These are phyloP conservation scores for Megaceryle alcyon DNA, from an alignment of 2,797 vertebrate species.

Conservation along the genomic window DNA sequence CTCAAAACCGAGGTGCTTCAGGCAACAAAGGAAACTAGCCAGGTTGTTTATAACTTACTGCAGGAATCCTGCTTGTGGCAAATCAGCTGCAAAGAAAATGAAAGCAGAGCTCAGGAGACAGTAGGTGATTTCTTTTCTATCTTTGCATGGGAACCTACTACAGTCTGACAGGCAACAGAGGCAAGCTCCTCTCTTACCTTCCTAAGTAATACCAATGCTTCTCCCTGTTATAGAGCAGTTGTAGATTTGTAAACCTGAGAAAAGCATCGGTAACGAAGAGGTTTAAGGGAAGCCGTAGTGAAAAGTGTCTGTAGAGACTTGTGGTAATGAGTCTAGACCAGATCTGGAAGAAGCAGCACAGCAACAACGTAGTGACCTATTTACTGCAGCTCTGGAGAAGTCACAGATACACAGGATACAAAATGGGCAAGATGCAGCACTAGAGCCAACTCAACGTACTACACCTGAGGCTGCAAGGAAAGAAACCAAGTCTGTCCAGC, in stretches of 20 bases:
- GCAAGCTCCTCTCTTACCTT: neutral
- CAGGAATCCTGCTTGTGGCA: constrained; percentile 54
- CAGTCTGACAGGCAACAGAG: neutral
- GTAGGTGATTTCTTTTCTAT: neutral
- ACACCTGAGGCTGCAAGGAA: neutral
- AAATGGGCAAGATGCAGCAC: neutral
- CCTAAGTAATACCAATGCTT: neutral
- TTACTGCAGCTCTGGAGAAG: neutral
- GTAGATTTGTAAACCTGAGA: neutral
- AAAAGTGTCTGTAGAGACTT: neutral
- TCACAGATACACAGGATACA: neutral
- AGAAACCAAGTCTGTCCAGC: neutral
- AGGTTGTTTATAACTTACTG: constrained; percentile 17
- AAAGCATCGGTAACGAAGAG: neutral
- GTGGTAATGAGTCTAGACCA: neutral
- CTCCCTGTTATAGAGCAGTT: neutral
- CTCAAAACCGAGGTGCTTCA: neutral
- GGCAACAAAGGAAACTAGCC: constrained; percentile 29
- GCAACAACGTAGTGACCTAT: neutral
- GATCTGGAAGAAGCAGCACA: neutral
- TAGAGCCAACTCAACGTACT: neutral
- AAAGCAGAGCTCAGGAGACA: constrained; percentile 3
- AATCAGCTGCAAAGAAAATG: constrained; percentile 53
- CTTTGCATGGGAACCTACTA: neutral
- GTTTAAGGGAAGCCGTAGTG: neutral